Percentiles rank a stretch among this genome's conserved stretches.
These are phyloP conservation scores for Tetrao urogallus DNA, from an alignment of 2,113 vertebrate genomes.

Conservation along the genomic window DNA sequence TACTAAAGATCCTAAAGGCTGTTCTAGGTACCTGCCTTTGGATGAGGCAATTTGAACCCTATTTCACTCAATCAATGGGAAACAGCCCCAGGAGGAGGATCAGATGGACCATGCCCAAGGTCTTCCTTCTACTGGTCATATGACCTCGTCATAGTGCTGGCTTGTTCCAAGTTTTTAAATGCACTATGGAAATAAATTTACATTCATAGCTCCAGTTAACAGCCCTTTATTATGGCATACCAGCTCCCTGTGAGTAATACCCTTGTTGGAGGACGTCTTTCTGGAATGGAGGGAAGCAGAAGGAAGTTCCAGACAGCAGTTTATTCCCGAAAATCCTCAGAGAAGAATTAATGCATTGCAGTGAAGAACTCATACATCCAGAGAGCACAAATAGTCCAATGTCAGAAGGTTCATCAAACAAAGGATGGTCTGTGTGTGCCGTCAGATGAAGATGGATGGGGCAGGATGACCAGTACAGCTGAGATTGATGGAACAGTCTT, in stretches of 20 bases:
- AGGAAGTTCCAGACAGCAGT: not conserved
- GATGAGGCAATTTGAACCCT: not conserved
- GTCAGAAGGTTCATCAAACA: not conserved
- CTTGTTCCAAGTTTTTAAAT: not conserved
- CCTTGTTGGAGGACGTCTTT: not conserved
- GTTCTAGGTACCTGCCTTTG: not conserved
- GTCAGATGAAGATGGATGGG: not conserved
- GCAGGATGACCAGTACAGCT: not conserved
- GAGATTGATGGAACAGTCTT: not conserved
- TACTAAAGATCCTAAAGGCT: not conserved
- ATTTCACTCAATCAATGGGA: not conserved
- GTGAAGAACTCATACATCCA: fast-evolving
- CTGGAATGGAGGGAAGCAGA: not conserved
- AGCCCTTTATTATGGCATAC: not conserved
- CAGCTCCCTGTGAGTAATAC: not conserved
- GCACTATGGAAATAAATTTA: not conserved
- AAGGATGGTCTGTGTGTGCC: not conserved
- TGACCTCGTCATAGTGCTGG: not conserved
- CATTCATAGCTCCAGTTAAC: not conserved
- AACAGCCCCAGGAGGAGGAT: not conserved
- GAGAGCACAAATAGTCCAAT: not conserved
- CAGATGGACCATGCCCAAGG: not conserved
- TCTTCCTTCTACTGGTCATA: not conserved
- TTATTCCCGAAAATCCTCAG: not conserved
- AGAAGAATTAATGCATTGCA: not conserved